Evolutionary conservation across 2,888 invertebrate genomes (phyloP).

Genomic region (Fissipunctia ypsillon): DNA sequence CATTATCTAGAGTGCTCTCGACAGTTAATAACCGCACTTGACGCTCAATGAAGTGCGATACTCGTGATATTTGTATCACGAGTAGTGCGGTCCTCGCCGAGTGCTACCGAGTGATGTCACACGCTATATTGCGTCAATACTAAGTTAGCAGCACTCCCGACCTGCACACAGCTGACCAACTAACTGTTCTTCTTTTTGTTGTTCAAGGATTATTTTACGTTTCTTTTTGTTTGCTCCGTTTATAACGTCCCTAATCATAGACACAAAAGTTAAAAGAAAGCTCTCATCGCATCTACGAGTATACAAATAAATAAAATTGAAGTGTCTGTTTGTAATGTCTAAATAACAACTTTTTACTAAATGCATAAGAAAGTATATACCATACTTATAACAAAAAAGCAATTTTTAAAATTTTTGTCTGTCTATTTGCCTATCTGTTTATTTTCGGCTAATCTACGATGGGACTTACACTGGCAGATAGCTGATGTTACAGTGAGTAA

Average conservation of each 20-base stretch:
- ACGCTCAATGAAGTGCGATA: constrained; percentile 79
- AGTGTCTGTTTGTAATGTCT: too few species aligned
- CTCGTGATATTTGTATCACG: too few species aligned
- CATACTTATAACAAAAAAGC: too few species aligned
- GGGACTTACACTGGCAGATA: too few species aligned
- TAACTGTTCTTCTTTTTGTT: constrained; percentile 42
- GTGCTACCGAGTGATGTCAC: constrained; percentile 81
- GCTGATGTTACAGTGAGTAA: too few species aligned
- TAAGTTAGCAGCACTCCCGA: constrained; percentile 19
- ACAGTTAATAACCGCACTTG: constrained; percentile 87
- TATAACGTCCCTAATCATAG: background rate
- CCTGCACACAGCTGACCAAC: constrained; percentile 34
- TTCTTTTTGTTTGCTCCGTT: constrained; percentile 11
- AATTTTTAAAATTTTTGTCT: too few species aligned
- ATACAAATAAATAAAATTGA: too few species aligned
- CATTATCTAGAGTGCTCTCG: constrained; percentile 89
- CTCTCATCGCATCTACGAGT: too few species aligned
- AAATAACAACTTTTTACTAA: too few species aligned
- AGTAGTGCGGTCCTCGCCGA: constrained; percentile 62
- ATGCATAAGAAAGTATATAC: too few species aligned
- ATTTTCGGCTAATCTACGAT: too few species aligned
- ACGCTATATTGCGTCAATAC: constrained; percentile 76
- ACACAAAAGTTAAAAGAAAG: background rate
- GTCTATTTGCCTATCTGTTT: too few species aligned
- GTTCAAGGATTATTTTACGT: constrained; percentile 21